Evolutionary conservation across 2,888 invertebrate species (phyloP), one percentile per base, ranked within the genome.

Genomic region (Plagiodera versicolora): DNA sequence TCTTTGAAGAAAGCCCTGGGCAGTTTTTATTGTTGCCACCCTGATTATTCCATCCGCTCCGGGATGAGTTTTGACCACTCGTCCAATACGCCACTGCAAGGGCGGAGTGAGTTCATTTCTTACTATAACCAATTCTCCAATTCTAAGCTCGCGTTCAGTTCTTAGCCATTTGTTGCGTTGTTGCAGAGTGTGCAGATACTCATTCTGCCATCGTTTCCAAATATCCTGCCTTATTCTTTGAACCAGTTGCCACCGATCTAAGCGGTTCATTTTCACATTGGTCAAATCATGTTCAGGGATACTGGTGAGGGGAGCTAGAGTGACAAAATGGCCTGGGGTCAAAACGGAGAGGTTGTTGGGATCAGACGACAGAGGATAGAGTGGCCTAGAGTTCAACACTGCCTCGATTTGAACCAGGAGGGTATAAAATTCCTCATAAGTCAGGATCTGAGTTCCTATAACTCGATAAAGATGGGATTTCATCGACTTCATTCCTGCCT

Each of bases 371-470:
- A 72, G 6, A 1, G 71, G 65, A 11, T 55, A 60, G 5, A 75
- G 60, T 3, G 75, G 75, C 19, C 75, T 45, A 1, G 70, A 75
- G 60, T 75, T 76, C 1, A 47, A 73, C 52, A 68, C 58, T 2
- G 71, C 67, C 60, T 77, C 73, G 20, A 64, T 48, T 16, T 39
- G 46, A 10, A 44, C 24, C 3, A 61, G 10, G 6, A 61, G 18
- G 1, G 63, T 63, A 5, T 45, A 45, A n/a, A 63, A 35, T 46
- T 63, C 56, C 20, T 24, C 47, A 20, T 18, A 57, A 5, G 63
- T 63, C 10, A 60, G 4, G 18, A 17, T 10, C 2, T 53, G 39
- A 5, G 60, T 44, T 4, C 57, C 53, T 10, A 63, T 9, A 1
- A 53, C 16, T 32, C 55, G 24, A 50, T 55, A 49, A 30, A 58